Conservation (phyloP, 2,797 vertebrate species). For the Hyperoplus lanceolatus region DNA sequence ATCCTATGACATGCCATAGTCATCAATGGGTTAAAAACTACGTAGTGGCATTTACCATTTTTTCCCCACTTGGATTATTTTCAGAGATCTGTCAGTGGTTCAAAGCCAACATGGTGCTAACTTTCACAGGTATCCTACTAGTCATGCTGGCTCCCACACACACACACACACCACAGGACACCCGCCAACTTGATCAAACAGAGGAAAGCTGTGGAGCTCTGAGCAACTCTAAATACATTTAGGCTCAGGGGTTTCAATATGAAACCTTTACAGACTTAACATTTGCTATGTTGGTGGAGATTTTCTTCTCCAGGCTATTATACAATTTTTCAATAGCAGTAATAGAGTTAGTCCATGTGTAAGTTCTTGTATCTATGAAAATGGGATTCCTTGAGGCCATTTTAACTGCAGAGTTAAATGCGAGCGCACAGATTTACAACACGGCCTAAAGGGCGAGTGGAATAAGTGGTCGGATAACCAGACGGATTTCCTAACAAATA, state of each 20-base stretch:
- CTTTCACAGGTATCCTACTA: conserved; percentile 65
- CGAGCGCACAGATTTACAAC: conserved; percentile 3
- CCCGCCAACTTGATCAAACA: conserved; percentile 42
- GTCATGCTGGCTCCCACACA: conserved; percentile 61
- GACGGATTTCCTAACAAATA: conserved; percentile 4
- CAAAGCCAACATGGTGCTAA: conserved; percentile 46
- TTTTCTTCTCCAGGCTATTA: not conserved
- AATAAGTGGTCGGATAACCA: not conserved
- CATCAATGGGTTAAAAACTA: no score
- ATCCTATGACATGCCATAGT: no score
- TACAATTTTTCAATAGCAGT: not conserved
- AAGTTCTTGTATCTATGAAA: conserved; percentile 5
- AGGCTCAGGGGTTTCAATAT: not conserved
- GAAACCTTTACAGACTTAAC: conserved; percentile 27
- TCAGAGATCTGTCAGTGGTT: conserved; percentile 44
- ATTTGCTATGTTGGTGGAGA: not conserved
- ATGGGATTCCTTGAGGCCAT: not conserved
- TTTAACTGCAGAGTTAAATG: conserved; percentile 26
- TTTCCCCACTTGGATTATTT: conserved; percentile 35
- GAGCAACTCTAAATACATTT: conserved; percentile 21
- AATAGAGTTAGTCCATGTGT: not conserved
- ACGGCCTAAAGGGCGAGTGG: not conserved
- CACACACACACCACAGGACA: conserved; percentile 24
- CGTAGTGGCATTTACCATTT: conserved; percentile 14
- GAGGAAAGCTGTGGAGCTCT: conserved; percentile 27